A percentile compares a stretch with the other conserved stretches of the same genome.
phyloP scores from a whole-genome alignment of 2,113 vertebrate genomes.

The Oncorhynchus kisutch region DNA sequence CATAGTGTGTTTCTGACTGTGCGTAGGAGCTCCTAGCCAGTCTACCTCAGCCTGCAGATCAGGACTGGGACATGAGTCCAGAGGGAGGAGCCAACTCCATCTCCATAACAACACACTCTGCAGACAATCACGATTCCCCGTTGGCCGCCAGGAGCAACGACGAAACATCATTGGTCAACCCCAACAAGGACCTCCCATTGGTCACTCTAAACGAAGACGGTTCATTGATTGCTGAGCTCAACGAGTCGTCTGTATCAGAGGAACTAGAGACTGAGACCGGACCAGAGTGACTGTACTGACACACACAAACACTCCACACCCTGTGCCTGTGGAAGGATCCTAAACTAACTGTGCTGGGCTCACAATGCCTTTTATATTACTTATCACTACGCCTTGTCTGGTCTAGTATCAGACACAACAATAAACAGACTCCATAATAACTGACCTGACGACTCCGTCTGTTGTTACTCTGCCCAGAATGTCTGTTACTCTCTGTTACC shows the following conservation, averaged over 20 bases:
- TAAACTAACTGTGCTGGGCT: conserved; percentile 58
- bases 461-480: no score
- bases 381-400: conserved; percentile 69
- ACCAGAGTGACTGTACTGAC: conserved; percentile 44
- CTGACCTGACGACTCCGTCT: conserved; percentile 22
- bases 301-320: conserved; percentile 13
- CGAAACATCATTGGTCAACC: conserved; percentile 12
- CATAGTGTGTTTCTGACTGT: no score
- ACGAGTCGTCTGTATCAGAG: conserved; percentile 90
- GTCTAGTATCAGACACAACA: conserved; percentile 56
- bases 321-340: conserved; percentile 60
- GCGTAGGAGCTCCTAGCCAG: conserved; percentile 87
- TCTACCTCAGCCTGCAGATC: conserved; percentile 92
- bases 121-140: conserved; percentile 49
- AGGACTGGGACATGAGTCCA: conserved; percentile 81
- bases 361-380: conserved; percentile 66
- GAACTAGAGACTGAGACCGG: conserved; percentile 76
- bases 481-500: no score
- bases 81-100: conserved; percentile 70
- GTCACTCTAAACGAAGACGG: conserved; percentile 42
- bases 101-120: conserved; percentile 53
- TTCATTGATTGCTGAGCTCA: conserved; percentile 44
- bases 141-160: not conserved
- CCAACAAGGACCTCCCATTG: conserved; percentile 34
- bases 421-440: conserved; percentile 68